phyloP scores from a whole-genome alignment of 37 sponge, comb jelly and placozoan species.

The Agelas oroides region DNA sequence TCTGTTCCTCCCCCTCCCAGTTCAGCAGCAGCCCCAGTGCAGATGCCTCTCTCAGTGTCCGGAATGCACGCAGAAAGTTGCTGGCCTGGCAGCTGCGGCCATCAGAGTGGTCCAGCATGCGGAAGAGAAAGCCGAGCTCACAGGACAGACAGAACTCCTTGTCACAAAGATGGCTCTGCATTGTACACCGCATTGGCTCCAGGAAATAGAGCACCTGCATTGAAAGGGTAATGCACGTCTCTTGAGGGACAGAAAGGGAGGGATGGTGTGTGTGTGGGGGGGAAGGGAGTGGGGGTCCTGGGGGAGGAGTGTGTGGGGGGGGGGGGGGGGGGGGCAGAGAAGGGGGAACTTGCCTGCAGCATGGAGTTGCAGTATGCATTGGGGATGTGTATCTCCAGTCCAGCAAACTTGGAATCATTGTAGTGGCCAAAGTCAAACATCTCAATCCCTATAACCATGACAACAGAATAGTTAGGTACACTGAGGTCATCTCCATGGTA shows the following conservation, averaged over 20 bases:
- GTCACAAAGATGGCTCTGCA: constrained; percentile 80
- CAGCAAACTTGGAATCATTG: constrained; percentile 84
- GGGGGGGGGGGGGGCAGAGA: background rate
- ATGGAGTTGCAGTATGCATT: constrained; percentile 93
- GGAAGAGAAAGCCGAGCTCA: constrained; percentile 89
- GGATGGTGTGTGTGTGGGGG: no score
- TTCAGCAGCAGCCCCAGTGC: constrained; percentile 79
- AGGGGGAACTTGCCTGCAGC: constrained; percentile 73
- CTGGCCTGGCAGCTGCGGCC: constrained; percentile 79
- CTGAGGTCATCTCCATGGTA: no score
- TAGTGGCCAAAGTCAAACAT: constrained; percentile 81
- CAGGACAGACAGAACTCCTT: constrained; percentile 88
- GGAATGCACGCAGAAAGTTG: constrained; percentile 84
- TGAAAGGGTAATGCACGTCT: no score
- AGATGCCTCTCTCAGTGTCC: constrained; percentile 76
- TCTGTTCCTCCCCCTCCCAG: constrained; percentile 70
- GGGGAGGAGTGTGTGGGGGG: background rate
- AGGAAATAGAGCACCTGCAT: constrained; percentile 88
- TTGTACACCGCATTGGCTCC: constrained; percentile 68
- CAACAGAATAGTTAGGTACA: no score
- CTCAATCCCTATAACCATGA: constrained; percentile 82
- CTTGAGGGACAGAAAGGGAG: background rate
- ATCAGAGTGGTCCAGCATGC: constrained; percentile 73
- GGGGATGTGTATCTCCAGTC: constrained; percentile 88
- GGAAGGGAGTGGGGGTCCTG: no score